Percentiles rank a stretch among this genome's conserved stretches.
phyloP scores from a whole-genome alignment of 2,113 vertebrate genomes.

The Acrocephalus kingi region DNA sequence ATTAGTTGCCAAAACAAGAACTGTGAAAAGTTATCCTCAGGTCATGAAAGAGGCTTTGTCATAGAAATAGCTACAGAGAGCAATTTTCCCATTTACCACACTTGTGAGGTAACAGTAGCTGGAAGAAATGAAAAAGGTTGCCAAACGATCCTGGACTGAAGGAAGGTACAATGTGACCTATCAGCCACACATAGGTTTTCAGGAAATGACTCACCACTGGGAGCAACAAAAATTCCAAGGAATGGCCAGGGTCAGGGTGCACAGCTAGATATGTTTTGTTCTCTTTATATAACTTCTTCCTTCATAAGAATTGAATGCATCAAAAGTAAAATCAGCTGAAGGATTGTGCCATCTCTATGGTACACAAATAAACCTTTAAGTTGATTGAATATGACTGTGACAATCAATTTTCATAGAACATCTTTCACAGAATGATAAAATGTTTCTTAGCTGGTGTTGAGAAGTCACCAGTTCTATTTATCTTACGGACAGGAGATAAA shows the following conservation, averaged over 20 bases:
- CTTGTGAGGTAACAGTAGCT: background rate
- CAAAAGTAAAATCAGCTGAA: background rate
- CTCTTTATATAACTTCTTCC: background rate
- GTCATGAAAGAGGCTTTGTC: background rate
- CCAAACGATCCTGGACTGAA: background rate
- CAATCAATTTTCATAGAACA: background rate
- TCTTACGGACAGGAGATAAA: background rate
- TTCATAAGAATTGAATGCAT: background rate
- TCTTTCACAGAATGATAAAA: background rate
- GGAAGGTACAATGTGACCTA: background rate
- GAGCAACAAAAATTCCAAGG: background rate
- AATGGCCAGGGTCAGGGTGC: background rate
- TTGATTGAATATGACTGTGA: background rate
- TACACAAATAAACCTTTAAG: background rate
- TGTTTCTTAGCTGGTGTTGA: background rate
- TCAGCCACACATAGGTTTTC: background rate
- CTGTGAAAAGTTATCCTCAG: background rate
- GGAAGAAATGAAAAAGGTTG: background rate
- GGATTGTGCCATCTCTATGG: background rate
- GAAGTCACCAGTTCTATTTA: background rate
- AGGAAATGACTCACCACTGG: background rate
- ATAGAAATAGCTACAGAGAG: background rate
- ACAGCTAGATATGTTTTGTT: background rate
- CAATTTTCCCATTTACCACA: background rate
- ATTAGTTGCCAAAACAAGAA: background rate